Base-by-base conservation (phyloP, 2,113 vertebrate genomes). In the Cyphomyrus discorhynchus region DNA sequence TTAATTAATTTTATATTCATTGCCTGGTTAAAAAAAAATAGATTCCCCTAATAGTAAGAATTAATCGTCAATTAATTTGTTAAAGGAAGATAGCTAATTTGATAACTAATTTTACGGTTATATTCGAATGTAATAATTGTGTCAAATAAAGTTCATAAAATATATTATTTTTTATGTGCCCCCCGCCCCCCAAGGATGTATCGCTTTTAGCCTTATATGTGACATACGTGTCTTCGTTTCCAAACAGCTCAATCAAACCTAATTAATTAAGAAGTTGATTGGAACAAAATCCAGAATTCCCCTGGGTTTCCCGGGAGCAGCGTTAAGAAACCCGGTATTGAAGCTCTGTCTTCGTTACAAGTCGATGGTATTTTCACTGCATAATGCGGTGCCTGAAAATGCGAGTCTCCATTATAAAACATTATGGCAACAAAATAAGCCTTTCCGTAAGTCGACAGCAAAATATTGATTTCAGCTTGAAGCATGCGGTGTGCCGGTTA, bases 201-300 rank as follows among this genome's bases (percentile, higher is more conserved):
- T 84, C 45, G 21, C 82, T 84, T 24, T 47, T 84, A 47, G 82
- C 82, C 82, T 84, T 84, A 84, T 21, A 47, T 47, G 39, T 84
- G 45, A 84, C 82, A 84, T 82, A 19, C n/a, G 45, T 84, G 45
- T 84, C 42, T 21, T 21, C 45, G 8, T 47, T 84, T 45, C 82
- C 39, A 47, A 84, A 84, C 45, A 84, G 82, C 45, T 84, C 82
- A 84, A 84, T 84, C 82, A 84, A 46, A 47, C 39, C 19, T 84
- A 84, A 84, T 84, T 84, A 84, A 84, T 84, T 84, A 84, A 84
- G 42, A 47, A 84, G 82, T 8, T 84, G 45, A 84, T 84, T 84
- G 82, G 82, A 84, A 84, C 45, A 47, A 84, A 84, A 84, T 17
- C 45, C 82, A 46, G 82, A 84, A 84, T 47, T 11, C 82, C 82